Evolutionary conservation across 2,113 vertebrate species (phyloP).

Genomic region (Malurus elegans): DNA sequence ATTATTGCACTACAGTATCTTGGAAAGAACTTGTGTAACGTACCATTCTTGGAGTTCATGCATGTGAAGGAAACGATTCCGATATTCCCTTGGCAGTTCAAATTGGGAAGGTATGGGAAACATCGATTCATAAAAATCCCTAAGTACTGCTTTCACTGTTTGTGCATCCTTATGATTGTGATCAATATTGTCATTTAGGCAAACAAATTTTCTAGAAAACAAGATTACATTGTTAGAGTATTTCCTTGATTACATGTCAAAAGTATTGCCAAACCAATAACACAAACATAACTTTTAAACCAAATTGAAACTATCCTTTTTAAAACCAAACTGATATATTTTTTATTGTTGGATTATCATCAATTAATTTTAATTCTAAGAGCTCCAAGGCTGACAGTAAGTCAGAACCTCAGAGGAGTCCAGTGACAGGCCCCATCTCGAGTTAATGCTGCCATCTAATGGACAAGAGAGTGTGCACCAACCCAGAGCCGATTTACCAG

Average conservation of each 20-base stretch:
- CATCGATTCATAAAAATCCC: constrained; percentile 98
- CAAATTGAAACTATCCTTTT: neutral
- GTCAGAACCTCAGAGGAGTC: neutral
- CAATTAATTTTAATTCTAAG: neutral
- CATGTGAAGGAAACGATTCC: constrained; percentile 96
- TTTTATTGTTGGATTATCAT: neutral
- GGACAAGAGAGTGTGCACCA: neutral
- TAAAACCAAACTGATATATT: neutral
- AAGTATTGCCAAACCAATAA: neutral
- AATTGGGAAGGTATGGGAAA: constrained; percentile 95
- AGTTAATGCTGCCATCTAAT: constrained; percentile 39
- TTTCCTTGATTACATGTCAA: neutral
- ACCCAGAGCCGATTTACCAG: neutral
- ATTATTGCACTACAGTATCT: neutral
- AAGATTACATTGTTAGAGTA: neutral
- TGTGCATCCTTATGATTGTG: constrained; percentile 93
- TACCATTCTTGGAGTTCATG: constrained; percentile 95
- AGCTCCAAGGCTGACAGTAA: neutral
- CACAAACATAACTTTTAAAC: neutral
- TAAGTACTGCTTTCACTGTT: constrained; percentile 94
- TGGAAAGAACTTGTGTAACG: neutral
- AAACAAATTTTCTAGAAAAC: constrained; percentile 91
- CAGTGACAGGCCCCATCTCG: neutral
- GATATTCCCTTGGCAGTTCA: constrained; percentile 92
- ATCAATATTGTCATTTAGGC: constrained; percentile 97